These are phyloP conservation scores for Platycheirus rosarum DNA, from an alignment of 2,888 invertebrate genomes.

Conservation along the genomic window DNA sequence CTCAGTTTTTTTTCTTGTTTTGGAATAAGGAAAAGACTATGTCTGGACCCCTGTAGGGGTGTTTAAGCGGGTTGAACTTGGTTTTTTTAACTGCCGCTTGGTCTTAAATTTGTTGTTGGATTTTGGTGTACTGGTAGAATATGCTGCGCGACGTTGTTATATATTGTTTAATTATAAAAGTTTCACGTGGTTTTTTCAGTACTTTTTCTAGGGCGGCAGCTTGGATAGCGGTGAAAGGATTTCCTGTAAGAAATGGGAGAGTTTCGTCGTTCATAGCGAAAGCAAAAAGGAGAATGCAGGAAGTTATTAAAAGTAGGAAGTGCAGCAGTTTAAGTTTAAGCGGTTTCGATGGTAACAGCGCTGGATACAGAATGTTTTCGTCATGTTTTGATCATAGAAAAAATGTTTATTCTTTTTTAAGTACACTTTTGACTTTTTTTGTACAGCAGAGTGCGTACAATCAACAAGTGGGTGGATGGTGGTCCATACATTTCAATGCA, in stretches of 20 bases:
- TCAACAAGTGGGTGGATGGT: too few species aligned
- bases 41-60: conserved; percentile 27
- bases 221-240: conserved; percentile 43
- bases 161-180: conserved; percentile 74
- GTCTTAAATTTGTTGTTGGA: conserved; percentile 7
- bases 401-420: not conserved
- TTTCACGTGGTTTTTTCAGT: conserved; percentile 63
- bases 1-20: conserved; percentile 44
- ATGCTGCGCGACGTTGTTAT: conserved; percentile 65
- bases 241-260: conserved; percentile 31
- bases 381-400: conserved; percentile 8
- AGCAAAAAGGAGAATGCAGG: conserved; percentile 8
- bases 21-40: conserved; percentile 31
- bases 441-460: too few species aligned
- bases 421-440: too few species aligned
- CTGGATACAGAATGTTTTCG: conserved; percentile 2
- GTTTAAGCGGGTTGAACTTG: conserved; percentile 48
- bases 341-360: conserved; percentile 28
- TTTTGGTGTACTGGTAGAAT: conserved; percentile 29
- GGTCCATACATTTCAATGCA: too few species aligned
- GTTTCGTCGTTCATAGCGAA: conserved; percentile 18
- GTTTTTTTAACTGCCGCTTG: not conserved
- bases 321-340: conserved; percentile 34
- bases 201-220: conserved; percentile 39
- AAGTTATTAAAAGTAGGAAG: conserved; percentile 24